A percentile compares a stretch with the other conserved stretches of the same genome.
Conservation (phyloP, 2,113 vertebrate species). For the Alaudala cheleensis region DNA sequence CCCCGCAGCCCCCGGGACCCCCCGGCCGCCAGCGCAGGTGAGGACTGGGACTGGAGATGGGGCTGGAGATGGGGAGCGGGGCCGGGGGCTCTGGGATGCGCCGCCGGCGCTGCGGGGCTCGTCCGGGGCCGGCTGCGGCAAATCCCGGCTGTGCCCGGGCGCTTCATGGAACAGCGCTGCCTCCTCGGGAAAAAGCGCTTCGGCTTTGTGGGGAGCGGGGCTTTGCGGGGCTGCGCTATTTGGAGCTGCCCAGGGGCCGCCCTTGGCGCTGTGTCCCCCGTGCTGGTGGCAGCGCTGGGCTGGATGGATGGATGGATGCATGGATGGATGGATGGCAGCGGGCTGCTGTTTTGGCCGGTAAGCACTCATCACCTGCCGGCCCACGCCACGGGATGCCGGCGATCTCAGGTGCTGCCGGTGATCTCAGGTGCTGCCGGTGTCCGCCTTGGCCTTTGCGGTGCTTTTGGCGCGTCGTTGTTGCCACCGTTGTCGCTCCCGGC, state of each 20-base stretch:
- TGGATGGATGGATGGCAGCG: not conserved
- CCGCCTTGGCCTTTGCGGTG: not conserved
- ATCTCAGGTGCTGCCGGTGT: not conserved
- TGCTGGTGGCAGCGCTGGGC: not conserved
- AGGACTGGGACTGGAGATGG: not conserved
- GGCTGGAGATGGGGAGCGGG: too few relatives aligned
- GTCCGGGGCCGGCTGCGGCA: too few relatives aligned
- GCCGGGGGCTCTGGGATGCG: not conserved
- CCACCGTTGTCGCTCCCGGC: rapidly evolving
- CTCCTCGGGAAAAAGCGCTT: not conserved
- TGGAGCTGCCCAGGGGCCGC: not conserved
- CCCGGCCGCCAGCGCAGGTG: not conserved
- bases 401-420: not conserved
- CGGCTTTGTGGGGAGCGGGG: rapidly evolving
- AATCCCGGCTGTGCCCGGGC: too few relatives aligned
- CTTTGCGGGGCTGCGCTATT: rapidly evolving
- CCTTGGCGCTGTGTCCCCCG: not conserved
- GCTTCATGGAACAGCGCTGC: not conserved
- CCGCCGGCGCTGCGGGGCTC: too few relatives aligned
- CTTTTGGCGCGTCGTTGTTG: not conserved
- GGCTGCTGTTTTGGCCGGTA: not conserved
- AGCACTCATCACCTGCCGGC: not conserved
- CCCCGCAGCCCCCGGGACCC: not conserved
- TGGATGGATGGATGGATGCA: not conserved
- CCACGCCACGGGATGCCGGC: rapidly evolving